A percentile compares a stretch with the other conserved stretches of the same genome.
Conservation (phyloP, 2,797 vertebrate species). For the Allobates femoralis region DNA sequence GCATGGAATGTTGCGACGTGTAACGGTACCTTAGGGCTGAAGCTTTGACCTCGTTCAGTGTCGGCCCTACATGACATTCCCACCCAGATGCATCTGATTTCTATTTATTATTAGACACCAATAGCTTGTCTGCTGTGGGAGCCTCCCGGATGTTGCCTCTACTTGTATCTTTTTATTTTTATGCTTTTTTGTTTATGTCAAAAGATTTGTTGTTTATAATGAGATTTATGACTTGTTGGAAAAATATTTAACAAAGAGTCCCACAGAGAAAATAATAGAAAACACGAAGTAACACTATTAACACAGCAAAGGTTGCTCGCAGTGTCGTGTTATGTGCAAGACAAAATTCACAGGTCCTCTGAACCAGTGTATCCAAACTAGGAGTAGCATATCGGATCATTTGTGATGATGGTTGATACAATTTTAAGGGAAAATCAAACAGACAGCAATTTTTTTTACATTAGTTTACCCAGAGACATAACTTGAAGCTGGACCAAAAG, state of each 20-base stretch:
- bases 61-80: not conserved
- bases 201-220: not conserved
- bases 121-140: not conserved
- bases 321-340: not conserved
- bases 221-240: not conserved
- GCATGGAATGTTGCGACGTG: too few relatives aligned
- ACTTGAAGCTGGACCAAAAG: too few relatives aligned
- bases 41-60: not conserved
- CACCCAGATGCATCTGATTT: not conserved
- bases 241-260: not conserved
- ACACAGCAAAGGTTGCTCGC: not conserved
- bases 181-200: too few relatives aligned
- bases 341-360: not conserved
- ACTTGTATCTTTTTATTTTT: not conserved
- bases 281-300: not conserved
- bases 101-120: not conserved
- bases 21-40: too few relatives aligned
- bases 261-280: not conserved
- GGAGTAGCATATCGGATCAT: too few relatives aligned
- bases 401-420: too few relatives aligned
- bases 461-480: too few relatives aligned
- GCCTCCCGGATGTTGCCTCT: not conserved
- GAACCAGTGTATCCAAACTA: too few relatives aligned
- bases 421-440: too few relatives aligned
- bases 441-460: too few relatives aligned